These are phyloP conservation scores for Oncorhynchus kisutch DNA, from an alignment of 2,113 vertebrate species.

Conservation along the genomic window DNA sequence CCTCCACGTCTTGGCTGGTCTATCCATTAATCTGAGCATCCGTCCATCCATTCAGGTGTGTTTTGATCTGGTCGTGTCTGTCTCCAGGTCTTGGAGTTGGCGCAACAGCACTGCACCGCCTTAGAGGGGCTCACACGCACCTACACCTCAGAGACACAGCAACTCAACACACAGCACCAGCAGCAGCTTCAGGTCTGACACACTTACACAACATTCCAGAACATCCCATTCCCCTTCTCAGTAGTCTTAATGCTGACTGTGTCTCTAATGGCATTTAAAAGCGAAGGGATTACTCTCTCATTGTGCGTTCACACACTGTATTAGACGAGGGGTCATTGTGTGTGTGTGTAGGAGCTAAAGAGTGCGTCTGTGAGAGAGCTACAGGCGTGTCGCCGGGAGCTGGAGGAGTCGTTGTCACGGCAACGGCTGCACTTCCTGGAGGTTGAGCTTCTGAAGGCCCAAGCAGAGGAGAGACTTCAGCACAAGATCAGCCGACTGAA, in stretches of 20 bases:
- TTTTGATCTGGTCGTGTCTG: neutral
- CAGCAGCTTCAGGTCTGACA: constrained; percentile 75
- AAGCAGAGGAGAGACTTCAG: constrained; percentile 74
- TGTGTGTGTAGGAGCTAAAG: constrained; percentile 60
- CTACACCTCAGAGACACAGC: constrained; percentile 63
- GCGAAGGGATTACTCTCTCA: constrained; percentile 15
- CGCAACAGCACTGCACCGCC: constrained; percentile 73
- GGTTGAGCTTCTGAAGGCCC: constrained; percentile 79
- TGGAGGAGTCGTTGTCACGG: constrained; percentile 68
- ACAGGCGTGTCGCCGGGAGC: constrained; percentile 65
- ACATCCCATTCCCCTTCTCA: neutral
- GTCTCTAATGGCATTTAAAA: constrained; percentile 36
- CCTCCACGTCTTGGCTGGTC: too few species aligned
- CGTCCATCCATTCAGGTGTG: neutral
- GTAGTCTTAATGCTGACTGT: neutral
- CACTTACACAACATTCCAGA: neutral
- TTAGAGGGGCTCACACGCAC: constrained; percentile 70
- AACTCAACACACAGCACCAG: constrained; percentile 68
- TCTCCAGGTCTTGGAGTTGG: constrained; percentile 69
- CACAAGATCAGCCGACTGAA: constrained; percentile 75
- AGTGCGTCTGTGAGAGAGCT: constrained; percentile 67
- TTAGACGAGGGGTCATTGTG: neutral
- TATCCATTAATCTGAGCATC: neutral
- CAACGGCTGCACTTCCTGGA: constrained; percentile 78
- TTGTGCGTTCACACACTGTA: neutral